Evolutionary conservation across 2,797 vertebrate genomes (phyloP), one percentile per base, ranked within the genome.

Genomic region (Psittacula echo): DNA sequence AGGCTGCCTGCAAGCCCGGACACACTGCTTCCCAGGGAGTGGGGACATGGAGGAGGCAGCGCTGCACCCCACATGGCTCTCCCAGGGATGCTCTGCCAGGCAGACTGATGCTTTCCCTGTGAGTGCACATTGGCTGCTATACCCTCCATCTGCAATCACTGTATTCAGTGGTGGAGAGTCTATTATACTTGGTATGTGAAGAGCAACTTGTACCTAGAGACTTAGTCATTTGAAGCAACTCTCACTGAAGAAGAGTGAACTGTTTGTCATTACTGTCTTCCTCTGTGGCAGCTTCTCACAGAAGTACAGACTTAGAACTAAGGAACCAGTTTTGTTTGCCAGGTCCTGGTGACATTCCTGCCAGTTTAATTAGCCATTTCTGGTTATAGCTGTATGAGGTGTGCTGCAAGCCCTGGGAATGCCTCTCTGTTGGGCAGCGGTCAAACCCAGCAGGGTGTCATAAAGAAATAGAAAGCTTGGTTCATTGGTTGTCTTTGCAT

Each of bases 351-450:
- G 68, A 54, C 7, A 9, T 80, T 89, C 44, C 15, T 90, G 62
- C 64, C 44, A 73, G 39, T 86, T 94, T 92, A 90, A 87, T 94
- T 90, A 93, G 15, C 21, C 27, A 26, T 95, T 97, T 95, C 87
- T 86, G 45, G 90, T 82, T 65, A 34, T n/a, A n/a, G 27, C 58
- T 96, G 81, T 74, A 64, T 47, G 87, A 89, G 48, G 15, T 11
- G 30, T 42, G 37, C 20, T 71, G 47, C 24, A 85, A 88, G 89
- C 24, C 81, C 86, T 96, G 78, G 88, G 89, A 93, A 86, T 62
- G 34, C n/a, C 42, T 22, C 41, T 87, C 34, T 85, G 45, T 24
- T 79, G 60, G 47, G 51, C 32, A 83, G 85, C 65, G 39, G 81
- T 96, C 85, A 94, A 90, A 86, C 41, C 85, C 41, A 47, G 44